These are phyloP conservation scores for Coregonus ussuriensis DNA, from an alignment of 2,797 vertebrate genomes.

Conservation along the genomic window DNA sequence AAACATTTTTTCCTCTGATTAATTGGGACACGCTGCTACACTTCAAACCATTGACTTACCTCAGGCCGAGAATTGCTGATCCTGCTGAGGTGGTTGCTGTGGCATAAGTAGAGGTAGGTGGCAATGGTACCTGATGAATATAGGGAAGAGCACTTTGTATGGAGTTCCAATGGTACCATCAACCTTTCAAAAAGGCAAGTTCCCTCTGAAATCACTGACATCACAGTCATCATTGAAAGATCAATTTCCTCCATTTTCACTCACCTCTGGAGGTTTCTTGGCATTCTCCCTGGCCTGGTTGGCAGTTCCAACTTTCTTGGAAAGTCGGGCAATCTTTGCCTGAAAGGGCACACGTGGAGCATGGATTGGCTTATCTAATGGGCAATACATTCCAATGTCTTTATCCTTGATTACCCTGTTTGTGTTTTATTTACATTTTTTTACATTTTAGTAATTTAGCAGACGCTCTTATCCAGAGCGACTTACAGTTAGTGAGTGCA, in stretches of 20 bases:
- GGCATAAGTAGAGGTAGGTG: not conserved
- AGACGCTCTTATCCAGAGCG: no score
- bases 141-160: not conserved
- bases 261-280: constrained; percentile 59
- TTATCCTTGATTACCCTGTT: not conserved
- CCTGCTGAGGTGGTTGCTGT: constrained; percentile 4
- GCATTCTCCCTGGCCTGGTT: constrained; percentile 72
- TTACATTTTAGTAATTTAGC: no score
- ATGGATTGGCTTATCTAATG: not conserved
- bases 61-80: not conserved
- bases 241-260: not conserved
- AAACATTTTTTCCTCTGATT: not conserved
- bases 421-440: not conserved
- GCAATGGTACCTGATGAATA: not conserved
- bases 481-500: no score
- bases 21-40: not conserved
- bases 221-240: not conserved
- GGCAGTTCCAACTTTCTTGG: constrained; percentile 78
- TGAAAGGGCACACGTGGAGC: constrained; percentile 44
- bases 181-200: not conserved
- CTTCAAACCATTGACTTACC: not conserved
- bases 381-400: not conserved
- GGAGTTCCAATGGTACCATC: not conserved
- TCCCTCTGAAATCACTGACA: not conserved
- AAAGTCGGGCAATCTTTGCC: constrained; percentile 81